phyloP scores from a whole-genome alignment of 2,113 vertebrate species.

The Plectropomus leopardus region DNA sequence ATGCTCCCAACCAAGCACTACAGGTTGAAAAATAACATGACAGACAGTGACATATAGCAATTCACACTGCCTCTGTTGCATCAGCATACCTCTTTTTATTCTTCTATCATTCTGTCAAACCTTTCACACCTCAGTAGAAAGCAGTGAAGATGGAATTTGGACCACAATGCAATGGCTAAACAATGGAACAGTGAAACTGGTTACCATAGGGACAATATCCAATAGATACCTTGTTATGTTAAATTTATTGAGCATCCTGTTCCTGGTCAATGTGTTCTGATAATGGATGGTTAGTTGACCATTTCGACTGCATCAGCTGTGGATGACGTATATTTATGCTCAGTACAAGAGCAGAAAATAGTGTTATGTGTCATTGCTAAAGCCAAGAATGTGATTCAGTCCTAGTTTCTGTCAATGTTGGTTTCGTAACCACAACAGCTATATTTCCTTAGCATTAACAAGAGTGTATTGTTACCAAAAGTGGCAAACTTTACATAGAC shows the following conservation, averaged over 20 bases:
- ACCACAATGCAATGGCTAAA: conserved; percentile 9
- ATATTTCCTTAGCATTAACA: neutral
- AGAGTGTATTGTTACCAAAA: neutral
- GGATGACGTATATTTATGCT: conserved; percentile 17
- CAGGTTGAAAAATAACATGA: conserved; percentile 48
- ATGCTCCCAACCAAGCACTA: conserved; percentile 42
- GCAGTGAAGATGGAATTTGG: conserved; percentile 31
- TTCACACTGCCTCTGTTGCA: conserved; percentile 40
- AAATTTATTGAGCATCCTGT: conserved; percentile 7
- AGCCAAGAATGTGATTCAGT: neutral
- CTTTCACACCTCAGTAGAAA: conserved; percentile 61
- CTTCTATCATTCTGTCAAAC: conserved; percentile 69
- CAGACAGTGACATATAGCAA: conserved; percentile 63
- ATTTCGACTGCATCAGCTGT: conserved; percentile 15
- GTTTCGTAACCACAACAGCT: neutral
- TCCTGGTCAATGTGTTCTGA: neutral
- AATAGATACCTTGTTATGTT: conserved; percentile 2
- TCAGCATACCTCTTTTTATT: conserved; percentile 59
- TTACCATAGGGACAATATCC: conserved; percentile 15
- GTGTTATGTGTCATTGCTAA: neutral
- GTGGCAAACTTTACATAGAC: neutral
- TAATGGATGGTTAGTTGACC: conserved; percentile 53
- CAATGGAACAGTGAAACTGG: conserved; percentile 3
- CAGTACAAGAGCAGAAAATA: neutral
- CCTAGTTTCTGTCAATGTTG: neutral